A percentile compares a stretch with the other conserved stretches of the same genome.
phyloP scores from a whole-genome alignment of 2,797 vertebrate species.

The Pachyuromys duprasi region DNA sequence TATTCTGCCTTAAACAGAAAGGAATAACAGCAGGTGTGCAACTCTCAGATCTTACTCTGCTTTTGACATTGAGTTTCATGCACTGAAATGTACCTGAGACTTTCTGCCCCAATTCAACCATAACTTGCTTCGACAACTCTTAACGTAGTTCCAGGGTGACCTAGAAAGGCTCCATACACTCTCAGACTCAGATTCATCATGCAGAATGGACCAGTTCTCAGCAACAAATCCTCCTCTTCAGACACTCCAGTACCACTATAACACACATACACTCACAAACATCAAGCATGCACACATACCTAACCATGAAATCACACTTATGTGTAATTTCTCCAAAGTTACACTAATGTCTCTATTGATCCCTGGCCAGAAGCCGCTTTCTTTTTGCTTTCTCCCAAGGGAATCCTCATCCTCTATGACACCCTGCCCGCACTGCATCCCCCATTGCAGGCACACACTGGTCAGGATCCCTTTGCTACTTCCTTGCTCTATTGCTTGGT shows the following conservation, averaged over 20 bases:
- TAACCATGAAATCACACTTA: neutral
- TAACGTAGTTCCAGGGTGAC: neutral
- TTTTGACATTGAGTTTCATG: neutral
- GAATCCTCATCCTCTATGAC: constrained; percentile 15
- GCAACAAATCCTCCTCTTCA: neutral
- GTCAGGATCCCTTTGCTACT: constrained; percentile 66
- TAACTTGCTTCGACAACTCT: neutral
- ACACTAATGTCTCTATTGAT: constrained; percentile 78
- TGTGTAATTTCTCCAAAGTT: constrained; percentile 79
- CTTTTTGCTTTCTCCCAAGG: constrained; percentile 56
- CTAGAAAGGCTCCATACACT: neutral
- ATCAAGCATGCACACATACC: neutral
- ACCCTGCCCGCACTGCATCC: neutral
- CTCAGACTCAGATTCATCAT: constrained; percentile 71
- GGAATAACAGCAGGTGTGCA: neutral
- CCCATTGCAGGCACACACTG: neutral
- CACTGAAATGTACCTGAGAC: constrained; percentile 23
- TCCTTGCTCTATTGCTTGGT: constrained; percentile 82
- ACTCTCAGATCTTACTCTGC: neutral
- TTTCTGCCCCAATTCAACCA: constrained; percentile 8
- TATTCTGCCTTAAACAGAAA: constrained; percentile 33
- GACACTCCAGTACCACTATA: neutral
- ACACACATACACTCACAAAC: too few species aligned
- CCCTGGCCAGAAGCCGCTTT: constrained; percentile 36
- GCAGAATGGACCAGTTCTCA: constrained; percentile 63